Percentiles rank a stretch among this genome's conserved stretches.
These are phyloP conservation scores for Chrysaora quinquecirrha DNA, from an alignment of 30 jellyfish, hydroid and myxozoan species.

Conservation along the genomic window DNA sequence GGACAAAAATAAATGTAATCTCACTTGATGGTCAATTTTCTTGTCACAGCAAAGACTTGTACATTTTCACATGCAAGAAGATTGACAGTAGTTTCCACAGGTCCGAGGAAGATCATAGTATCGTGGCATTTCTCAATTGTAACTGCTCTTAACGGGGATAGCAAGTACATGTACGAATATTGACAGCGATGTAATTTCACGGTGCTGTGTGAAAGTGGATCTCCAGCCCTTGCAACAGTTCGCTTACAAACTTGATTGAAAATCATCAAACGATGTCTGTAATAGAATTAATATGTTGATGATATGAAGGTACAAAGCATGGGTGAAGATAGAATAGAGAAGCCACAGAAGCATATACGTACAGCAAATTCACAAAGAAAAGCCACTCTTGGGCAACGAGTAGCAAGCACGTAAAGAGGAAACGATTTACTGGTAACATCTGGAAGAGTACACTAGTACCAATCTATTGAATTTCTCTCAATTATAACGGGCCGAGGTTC, in stretches of 20 bases:
- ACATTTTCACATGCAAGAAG: conserved; percentile 90
- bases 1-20: too few species aligned
- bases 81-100: conserved; percentile 77
- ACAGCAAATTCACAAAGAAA: too few species aligned
- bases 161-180: conserved; percentile 78
- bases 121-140: conserved; percentile 91
- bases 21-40: conserved; percentile 79
- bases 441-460: too few species aligned
- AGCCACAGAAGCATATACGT: too few species aligned
- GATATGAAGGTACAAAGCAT: too few species aligned
- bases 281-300: too few species aligned
- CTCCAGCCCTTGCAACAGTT: conserved; percentile 93
- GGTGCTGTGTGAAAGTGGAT: conserved; percentile 64
- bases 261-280: conserved; percentile 70
- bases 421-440: too few species aligned
- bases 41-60: conserved; percentile 72
- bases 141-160: conserved; percentile 88
- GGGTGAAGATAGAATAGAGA: too few species aligned
- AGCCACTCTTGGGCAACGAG: too few species aligned
- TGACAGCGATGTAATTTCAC: conserved; percentile 92
- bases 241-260: conserved; percentile 93
- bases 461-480: too few species aligned
- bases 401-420: too few species aligned
- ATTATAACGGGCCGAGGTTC: too few species aligned
- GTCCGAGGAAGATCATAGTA: conserved; percentile 89